Base-by-base conservation (phyloP, 1,140 invertebrate genomes). In the Drosophila tristis region DNA sequence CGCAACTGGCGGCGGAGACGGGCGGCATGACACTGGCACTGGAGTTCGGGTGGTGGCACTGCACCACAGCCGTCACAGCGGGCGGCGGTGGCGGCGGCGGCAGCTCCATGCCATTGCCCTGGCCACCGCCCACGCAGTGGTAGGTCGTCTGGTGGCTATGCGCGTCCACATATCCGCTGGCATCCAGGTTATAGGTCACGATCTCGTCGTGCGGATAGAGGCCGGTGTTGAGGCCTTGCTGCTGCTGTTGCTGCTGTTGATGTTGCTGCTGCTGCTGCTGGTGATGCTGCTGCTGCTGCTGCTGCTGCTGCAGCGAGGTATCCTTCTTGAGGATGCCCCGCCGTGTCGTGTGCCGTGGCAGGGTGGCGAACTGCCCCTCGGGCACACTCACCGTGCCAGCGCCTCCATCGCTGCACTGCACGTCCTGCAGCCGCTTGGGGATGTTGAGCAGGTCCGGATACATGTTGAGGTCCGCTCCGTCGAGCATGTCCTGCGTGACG, bases 371-470 rank as follows among this genome's bases (percentile, higher is more conserved):
- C 55, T 93, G 68, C 42, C 59, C 59, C 58, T 84, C 58, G 62
- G 42, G 56, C 56, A 63, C 54, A 64, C 57, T 80, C 15, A 74
- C 70, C 4, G 82, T 64, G 13, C 75, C 92, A 90, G 62, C 91
- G 82, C 25, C 50, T n/a, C 61, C n/a, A 31, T 71, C 76, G 11
- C 53, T 44, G 16, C 59, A 64, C 4, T 92, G 86, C 25, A 90
- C 86, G 11, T 92, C 92, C 78, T 95, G 94, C 56, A 94, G 93
- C 3, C 92, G 91, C 47, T 95, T 93, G 61, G 94, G 94, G 45
- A 95, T 94, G 90, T 97, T 96, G 49, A 97, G 92, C 13, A 97
- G 91, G 87, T 97, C 96, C 29, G 96, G 96, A 92, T 96, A 97
- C 59, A 95, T 94, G 65, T 95, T 93, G 44, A 94, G 92, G 76